phyloP scores from a whole-genome alignment of 2,113 vertebrate genomes.

The Marmota flaviventris region DNA sequence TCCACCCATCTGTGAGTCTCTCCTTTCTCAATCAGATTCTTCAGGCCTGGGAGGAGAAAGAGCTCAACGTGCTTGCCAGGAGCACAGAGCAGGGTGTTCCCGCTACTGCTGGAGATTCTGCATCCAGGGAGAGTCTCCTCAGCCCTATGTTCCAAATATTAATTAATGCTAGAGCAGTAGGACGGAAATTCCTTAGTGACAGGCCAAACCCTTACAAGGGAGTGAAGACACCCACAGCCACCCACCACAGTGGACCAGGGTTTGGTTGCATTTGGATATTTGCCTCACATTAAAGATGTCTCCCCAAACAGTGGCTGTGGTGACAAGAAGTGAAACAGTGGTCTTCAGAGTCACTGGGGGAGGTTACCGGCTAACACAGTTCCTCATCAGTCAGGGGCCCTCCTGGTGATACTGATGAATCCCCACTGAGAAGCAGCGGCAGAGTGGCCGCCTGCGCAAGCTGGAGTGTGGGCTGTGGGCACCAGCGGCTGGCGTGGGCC shows the following conservation, averaged over 20 bases:
- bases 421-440: too few relatives aligned
- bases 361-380: too few relatives aligned
- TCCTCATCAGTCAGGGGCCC: neutral
- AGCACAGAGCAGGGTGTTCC: rapidly evolving
- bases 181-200: neutral
- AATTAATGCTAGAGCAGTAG: neutral
- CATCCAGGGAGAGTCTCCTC: neutral
- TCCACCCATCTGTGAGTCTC: neutral
- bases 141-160: neutral
- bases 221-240: neutral
- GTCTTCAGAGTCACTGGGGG: neutral
- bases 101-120: rapidly evolving
- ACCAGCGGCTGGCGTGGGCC: too few relatives aligned
- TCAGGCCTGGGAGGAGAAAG: neutral
- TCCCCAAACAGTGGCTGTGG: neutral
- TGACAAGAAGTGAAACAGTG: neutral
- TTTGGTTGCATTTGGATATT: neutral
- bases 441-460: too few relatives aligned
- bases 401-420: too few relatives aligned
- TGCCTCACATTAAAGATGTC: neutral
- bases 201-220: neutral
- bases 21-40: neutral
- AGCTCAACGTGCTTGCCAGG: rapidly evolving
- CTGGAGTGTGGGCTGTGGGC: too few relatives aligned
- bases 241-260: neutral